Percentiles rank a stretch among this genome's conserved stretches.
Evolutionary conservation across 1,140 invertebrate genomes (phyloP).

Genomic region (Reticulitermes speratus): DNA sequence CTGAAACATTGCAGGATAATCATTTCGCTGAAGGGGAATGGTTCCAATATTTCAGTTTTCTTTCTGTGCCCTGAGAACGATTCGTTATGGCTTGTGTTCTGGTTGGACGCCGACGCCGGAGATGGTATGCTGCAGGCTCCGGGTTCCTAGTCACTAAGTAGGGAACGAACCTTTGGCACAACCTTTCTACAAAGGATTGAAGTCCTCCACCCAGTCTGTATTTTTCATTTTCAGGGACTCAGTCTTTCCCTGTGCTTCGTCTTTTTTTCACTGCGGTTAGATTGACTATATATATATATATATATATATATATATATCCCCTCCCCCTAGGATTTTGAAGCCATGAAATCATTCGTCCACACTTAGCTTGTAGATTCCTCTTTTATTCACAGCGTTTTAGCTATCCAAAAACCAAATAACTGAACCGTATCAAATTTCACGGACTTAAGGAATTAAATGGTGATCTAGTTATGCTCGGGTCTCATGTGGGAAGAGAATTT

Average conservation of each 20-base stretch:
- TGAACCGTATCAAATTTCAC: constrained; percentile 18
- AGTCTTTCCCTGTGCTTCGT: background rate
- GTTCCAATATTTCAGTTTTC: background rate
- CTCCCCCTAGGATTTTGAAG: background rate
- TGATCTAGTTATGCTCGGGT: background rate
- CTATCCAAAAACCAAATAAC: constrained; percentile 1
- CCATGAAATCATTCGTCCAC: constrained; percentile 8
- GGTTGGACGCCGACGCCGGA: background rate
- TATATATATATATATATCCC: too few species aligned
- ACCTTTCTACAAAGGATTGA: background rate
- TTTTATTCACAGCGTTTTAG: background rate
- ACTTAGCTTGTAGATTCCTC: background rate
- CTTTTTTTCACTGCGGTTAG: background rate
- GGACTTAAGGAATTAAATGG: background rate
- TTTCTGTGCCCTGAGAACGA: background rate
- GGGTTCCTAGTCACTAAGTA: background rate
- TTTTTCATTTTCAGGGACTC: background rate
- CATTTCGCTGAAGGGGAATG: too few species aligned
- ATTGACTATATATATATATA: background rate
- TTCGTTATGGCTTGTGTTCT: background rate
- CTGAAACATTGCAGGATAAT: too few species aligned
- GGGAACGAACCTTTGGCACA: background rate
- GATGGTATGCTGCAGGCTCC: background rate
- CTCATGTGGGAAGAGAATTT: background rate
- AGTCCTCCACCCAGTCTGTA: background rate